Conservation (phyloP, 2,888 invertebrate species). For the Tipula lateralis region DNA sequence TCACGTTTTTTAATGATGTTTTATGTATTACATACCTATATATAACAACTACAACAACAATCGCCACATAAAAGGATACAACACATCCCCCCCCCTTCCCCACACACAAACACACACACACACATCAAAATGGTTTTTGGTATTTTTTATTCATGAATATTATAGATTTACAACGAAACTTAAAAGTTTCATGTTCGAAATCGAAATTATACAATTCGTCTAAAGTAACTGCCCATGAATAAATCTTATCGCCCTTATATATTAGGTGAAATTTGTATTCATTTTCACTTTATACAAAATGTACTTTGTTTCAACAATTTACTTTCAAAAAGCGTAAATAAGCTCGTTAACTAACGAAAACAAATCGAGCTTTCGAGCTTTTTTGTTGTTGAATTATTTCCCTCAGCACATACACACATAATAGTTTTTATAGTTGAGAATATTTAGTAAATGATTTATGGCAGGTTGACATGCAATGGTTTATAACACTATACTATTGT, state of each 20-base stretch:
- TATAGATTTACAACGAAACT: neutral
- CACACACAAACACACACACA: neutral
- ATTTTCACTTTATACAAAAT: neutral
- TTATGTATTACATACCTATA: neutral
- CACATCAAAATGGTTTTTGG: neutral
- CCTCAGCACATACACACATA: neutral
- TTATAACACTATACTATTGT: neutral
- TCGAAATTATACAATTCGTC: neutral
- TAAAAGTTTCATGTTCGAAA: neutral
- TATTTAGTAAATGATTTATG: neutral
- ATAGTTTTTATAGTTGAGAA: neutral
- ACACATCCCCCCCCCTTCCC: too few relatives aligned
- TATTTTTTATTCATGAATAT: neutral
- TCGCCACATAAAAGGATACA: neutral
- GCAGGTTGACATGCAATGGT: neutral
- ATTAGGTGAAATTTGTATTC: neutral
- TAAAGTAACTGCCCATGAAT: neutral
- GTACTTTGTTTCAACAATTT: neutral
- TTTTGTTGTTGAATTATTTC: neutral
- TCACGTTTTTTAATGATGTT: conserved; percentile 11
- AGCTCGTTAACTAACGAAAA: neutral
- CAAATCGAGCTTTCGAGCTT: neutral
- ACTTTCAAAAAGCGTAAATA: neutral
- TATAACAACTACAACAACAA: neutral
- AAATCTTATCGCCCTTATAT: neutral